Conservation (phyloP, 2,797 vertebrate species). For the Pangasius larnaudii region DNA sequence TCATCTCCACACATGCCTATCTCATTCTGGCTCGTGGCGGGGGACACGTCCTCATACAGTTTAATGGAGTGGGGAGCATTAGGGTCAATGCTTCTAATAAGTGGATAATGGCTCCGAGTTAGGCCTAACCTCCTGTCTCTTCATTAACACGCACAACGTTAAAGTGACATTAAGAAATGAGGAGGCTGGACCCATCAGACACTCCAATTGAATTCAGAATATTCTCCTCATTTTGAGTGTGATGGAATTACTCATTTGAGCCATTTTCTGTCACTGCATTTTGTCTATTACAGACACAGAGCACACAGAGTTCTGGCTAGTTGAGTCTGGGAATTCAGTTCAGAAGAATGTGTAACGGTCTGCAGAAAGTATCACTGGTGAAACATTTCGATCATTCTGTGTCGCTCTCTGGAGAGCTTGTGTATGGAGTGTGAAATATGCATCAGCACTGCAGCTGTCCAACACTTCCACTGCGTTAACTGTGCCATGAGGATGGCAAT, state of each 20-base stretch:
- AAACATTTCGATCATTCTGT: constrained; percentile 23
- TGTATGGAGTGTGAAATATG: constrained; percentile 43
- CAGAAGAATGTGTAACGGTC: constrained; percentile 6
- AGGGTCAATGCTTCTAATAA: constrained; percentile 73
- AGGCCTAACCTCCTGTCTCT: constrained; percentile 65
- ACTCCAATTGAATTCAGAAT: constrained; percentile 65
- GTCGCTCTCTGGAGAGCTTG: constrained; percentile 37
- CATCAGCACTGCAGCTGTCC: constrained; percentile 46
- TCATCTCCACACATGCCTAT: constrained; percentile 63
- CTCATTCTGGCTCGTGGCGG: constrained; percentile 42
- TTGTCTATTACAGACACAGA: constrained; percentile 6
- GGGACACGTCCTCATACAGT: constrained; percentile 62
- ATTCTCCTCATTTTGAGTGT: constrained; percentile 58
- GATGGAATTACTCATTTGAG: constrained; percentile 55
- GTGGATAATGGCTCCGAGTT: constrained; percentile 72
- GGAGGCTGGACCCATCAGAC: constrained; percentile 61
- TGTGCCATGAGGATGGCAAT: constrained; percentile 38
- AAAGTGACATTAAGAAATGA: constrained; percentile 67
- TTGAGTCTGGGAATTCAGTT: constrained; percentile 20
- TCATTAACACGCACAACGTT: constrained; percentile 67
- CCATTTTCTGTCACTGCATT: constrained; percentile 38
- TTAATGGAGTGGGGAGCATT: constrained; percentile 76
- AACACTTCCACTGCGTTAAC: constrained; percentile 48
- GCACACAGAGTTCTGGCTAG: constrained; percentile 35
- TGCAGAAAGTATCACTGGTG: constrained; percentile 26